A percentile compares a stretch with the other conserved stretches of the same genome.
These are phyloP conservation scores for Sarcophaga carnaria DNA, from an alignment of 2,888 invertebrate genomes.

Conservation along the genomic window DNA sequence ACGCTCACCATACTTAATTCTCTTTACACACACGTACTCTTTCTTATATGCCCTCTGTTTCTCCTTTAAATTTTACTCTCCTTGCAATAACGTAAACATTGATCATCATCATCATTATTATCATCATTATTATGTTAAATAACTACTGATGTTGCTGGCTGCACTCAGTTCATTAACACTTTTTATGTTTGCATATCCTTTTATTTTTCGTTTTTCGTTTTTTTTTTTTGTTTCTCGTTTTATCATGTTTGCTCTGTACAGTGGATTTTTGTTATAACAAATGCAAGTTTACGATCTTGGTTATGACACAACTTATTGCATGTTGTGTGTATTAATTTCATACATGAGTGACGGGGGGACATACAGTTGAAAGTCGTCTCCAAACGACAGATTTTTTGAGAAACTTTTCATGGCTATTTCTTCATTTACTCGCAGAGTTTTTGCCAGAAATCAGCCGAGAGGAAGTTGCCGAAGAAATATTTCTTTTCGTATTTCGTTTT, in stretches of 20 bases:
- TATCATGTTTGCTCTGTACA: not conserved
- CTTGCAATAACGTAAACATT: not conserved
- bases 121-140: not conserved
- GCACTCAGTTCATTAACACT: conserved; percentile 64
- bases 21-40: not conserved
- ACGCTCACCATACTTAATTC: not conserved
- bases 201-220: conserved; percentile 11
- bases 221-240: not conserved
- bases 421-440: too few relatives aligned
- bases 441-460: too few relatives aligned
- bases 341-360: too few relatives aligned
- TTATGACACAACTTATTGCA: too few relatives aligned
- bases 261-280: too few relatives aligned
- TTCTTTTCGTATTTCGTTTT: too few relatives aligned
- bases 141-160: conserved; percentile 1
- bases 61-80: not conserved
- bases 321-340: too few relatives aligned
- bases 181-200: conserved; percentile 50
- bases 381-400: too few relatives aligned
- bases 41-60: not conserved
- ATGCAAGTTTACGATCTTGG: too few relatives aligned
- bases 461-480: too few relatives aligned
- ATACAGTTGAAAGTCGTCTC: too few relatives aligned
- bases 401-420: too few relatives aligned
- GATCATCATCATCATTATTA: not conserved